A percentile compares a stretch with the other conserved stretches of the same genome.
Evolutionary conservation across 2,113 vertebrate genomes (phyloP).

Genomic region (Gasterosteus nipponicus): DNA sequence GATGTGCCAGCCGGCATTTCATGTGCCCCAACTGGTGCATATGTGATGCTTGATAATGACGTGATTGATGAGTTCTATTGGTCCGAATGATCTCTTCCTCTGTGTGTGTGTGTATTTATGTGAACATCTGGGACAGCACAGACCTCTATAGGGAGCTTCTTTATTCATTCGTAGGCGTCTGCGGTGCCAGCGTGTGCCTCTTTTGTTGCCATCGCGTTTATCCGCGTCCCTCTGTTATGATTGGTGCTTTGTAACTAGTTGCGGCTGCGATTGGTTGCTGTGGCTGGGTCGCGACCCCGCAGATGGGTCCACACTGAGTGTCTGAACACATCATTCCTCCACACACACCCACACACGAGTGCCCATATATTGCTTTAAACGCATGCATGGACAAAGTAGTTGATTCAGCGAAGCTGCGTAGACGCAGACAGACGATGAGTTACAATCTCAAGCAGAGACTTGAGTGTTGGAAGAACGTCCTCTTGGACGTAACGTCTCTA

Average conservation of each 20-base stretch:
- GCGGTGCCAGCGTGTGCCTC: constrained; percentile 68
- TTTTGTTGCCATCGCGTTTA: constrained; percentile 66
- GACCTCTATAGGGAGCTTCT: constrained; percentile 17
- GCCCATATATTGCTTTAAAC: constrained; percentile 35
- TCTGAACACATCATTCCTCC: constrained; percentile 52
- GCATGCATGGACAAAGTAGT: constrained; percentile 19
- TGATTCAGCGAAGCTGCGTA: background rate
- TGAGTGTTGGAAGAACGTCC: constrained; percentile 21
- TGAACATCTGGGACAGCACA: constrained; percentile 55
- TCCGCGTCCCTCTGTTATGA: constrained; percentile 50
- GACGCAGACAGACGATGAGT: background rate
- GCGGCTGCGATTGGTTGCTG: constrained; percentile 60
- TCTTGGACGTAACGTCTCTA: constrained; percentile 8
- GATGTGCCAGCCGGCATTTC: constrained; percentile 23
- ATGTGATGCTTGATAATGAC: constrained; percentile 9
- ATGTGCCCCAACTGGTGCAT: constrained; percentile 28
- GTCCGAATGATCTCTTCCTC: constrained; percentile 8
- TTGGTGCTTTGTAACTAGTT: constrained; percentile 67
- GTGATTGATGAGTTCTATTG: constrained; percentile 37
- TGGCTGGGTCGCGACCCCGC: constrained; percentile 72
- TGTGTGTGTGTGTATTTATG: constrained; percentile 13
- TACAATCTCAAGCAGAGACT: background rate
- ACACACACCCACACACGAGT: constrained; percentile 50
- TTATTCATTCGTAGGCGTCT: constrained; percentile 29
- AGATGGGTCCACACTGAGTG: constrained; percentile 74